Evolutionary conservation across 2,888 invertebrate genomes (phyloP).

Genomic region (Tupiocoris notatus): DNA sequence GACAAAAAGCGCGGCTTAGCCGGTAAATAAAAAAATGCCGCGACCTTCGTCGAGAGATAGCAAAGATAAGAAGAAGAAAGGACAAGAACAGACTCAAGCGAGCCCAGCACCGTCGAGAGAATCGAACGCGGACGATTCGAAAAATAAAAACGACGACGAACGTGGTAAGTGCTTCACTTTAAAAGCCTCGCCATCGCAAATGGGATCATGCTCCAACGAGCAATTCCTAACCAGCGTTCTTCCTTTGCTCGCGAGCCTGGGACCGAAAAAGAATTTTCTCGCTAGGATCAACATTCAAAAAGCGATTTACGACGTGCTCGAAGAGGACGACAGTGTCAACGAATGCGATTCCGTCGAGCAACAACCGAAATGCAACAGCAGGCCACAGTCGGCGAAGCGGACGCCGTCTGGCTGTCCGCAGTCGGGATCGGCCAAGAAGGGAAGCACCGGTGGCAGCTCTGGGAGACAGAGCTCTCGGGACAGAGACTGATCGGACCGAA

Average conservation of each 20-base stretch:
- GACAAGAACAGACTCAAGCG: neutral
- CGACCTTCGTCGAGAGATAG: neutral
- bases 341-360: neutral
- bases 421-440: neutral
- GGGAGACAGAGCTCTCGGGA: too few species aligned
- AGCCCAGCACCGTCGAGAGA: neutral
- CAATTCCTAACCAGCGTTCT: conserved; percentile 32
- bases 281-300: conserved; percentile 33
- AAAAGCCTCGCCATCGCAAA: neutral
- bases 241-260: conserved; percentile 8
- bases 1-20: too few species aligned
- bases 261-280: conserved; percentile 9
- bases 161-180: neutral
- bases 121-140: neutral
- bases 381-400: neutral
- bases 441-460: neutral
- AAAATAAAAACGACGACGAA: neutral
- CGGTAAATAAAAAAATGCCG: too few species aligned
- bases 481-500: too few species aligned
- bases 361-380: neutral
- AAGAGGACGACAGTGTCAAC: neutral
- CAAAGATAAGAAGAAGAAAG: neutral
- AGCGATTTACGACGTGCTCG: conserved; percentile 14
- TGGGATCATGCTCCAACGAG: conserved; percentile 27
- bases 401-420: neutral